Conservation (phyloP, 1,140 invertebrate genomes). For the Drosophila pectinifera region DNA sequence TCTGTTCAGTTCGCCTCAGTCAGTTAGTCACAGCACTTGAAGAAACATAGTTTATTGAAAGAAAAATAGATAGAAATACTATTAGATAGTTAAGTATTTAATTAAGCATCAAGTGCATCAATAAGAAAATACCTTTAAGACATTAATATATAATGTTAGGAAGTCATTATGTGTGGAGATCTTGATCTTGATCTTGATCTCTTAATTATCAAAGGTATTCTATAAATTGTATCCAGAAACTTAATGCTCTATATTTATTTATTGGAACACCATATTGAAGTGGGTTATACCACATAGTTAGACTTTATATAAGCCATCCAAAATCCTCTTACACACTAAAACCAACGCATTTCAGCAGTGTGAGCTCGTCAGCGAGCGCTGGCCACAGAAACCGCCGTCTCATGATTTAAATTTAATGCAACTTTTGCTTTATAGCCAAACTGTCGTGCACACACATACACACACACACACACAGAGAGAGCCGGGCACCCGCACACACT, state of each 20-base stretch:
- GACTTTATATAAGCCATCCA: background rate
- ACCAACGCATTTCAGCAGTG: constrained; percentile 33
- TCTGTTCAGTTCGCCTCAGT: constrained; percentile 28
- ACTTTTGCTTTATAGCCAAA: constrained; percentile 66
- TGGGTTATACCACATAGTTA: background rate
- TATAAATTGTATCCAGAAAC: too few species aligned
- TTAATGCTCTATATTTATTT: too few species aligned
- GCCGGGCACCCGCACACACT: background rate
- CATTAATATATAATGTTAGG: too few species aligned
- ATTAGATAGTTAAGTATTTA: too few species aligned
- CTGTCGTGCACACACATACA: constrained; percentile 40
- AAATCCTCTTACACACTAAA: too few species aligned
- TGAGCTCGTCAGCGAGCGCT: constrained; percentile 20
- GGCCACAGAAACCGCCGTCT: constrained; percentile 64
- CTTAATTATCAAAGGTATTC: too few species aligned
- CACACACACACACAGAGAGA: background rate
- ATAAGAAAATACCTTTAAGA: too few species aligned
- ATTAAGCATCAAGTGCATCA: too few species aligned
- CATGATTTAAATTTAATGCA: constrained; percentile 78
- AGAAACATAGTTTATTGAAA: background rate
- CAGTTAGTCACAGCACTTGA: constrained; percentile 5
- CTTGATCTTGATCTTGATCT: too few species aligned
- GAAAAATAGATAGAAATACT: background rate
- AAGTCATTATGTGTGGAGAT: too few species aligned
- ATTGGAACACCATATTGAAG: too few species aligned